A percentile compares a stretch with the other conserved stretches of the same genome.
phyloP scores from a whole-genome alignment of 2,113 vertebrate genomes.

The Erpornis zantholeuca region DNA sequence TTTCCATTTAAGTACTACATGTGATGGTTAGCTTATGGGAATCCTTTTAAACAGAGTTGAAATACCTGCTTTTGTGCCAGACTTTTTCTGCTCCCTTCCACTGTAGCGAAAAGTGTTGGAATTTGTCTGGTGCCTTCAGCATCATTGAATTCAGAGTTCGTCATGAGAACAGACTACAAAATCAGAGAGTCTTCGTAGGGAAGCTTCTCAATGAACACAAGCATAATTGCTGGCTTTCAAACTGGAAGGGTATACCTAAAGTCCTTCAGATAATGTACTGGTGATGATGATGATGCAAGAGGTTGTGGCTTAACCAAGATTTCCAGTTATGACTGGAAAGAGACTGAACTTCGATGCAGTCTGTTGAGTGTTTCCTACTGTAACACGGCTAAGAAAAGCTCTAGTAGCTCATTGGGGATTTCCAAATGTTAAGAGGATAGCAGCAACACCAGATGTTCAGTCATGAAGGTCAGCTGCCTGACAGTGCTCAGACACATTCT shows the following conservation, averaged over 20 bases:
- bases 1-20: neutral
- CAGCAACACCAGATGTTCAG: neutral
- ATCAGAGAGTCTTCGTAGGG: neutral
- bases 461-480: neutral
- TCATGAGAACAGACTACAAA: neutral
- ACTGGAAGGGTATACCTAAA: neutral
- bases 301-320: neutral
- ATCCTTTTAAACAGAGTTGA: neutral
- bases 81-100: neutral
- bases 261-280: neutral
- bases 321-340: neutral
- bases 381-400: neutral
- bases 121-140: neutral
- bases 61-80: neutral
- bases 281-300: neutral
- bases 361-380: neutral
- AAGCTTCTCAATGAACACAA: neutral
- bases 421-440: constrained; percentile 6
- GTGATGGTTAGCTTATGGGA: neutral
- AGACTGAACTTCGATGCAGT: neutral
- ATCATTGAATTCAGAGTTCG: neutral
- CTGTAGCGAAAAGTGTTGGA: neutral
- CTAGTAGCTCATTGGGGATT: neutral
- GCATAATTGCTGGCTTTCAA: neutral
- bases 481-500: neutral